Percentiles rank a stretch among this genome's conserved stretches.
phyloP scores from a whole-genome alignment of 2,797 vertebrate species.

The Bufotes viridis region DNA sequence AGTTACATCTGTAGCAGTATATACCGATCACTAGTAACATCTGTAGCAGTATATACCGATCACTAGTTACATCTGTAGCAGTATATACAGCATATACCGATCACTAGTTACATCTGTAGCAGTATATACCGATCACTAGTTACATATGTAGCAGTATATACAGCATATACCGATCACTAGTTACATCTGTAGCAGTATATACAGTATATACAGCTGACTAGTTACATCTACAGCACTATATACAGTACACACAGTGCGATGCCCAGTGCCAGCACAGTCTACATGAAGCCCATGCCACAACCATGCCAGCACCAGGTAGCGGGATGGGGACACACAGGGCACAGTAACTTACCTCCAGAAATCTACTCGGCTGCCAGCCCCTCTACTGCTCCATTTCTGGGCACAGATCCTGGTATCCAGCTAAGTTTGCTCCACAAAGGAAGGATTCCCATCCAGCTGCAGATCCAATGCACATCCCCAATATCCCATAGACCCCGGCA shows the following conservation, averaged over 20 bases:
- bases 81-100: too few relatives aligned
- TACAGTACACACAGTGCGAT: not conserved
- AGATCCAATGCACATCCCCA: conserved; percentile 50
- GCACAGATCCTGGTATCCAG: conserved; percentile 47
- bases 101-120: too few relatives aligned
- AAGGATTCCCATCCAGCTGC: conserved; percentile 41
- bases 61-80: too few relatives aligned
- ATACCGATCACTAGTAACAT: too few relatives aligned
- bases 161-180: too few relatives aligned
- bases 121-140: too few relatives aligned
- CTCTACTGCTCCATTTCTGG: conserved; percentile 41
- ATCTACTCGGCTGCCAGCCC: not conserved
- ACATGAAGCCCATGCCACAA: not conserved
- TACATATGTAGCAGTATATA: too few relatives aligned
- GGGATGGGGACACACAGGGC: not conserved
- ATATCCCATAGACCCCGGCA: conserved; percentile 44
- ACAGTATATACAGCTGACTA: too few relatives aligned
- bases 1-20: too few relatives aligned
- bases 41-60: too few relatives aligned
- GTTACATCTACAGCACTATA: too few relatives aligned
- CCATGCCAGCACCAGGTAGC: not conserved
- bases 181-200: too few relatives aligned
- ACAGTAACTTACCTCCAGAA: conserved; percentile 34
- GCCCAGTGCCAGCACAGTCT: not conserved
- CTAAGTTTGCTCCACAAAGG: conserved; percentile 49